Evolutionary conservation across 2,888 invertebrate species (phyloP), one percentile per base, ranked within the genome.

Genomic region (Physocephala rufipes): DNA sequence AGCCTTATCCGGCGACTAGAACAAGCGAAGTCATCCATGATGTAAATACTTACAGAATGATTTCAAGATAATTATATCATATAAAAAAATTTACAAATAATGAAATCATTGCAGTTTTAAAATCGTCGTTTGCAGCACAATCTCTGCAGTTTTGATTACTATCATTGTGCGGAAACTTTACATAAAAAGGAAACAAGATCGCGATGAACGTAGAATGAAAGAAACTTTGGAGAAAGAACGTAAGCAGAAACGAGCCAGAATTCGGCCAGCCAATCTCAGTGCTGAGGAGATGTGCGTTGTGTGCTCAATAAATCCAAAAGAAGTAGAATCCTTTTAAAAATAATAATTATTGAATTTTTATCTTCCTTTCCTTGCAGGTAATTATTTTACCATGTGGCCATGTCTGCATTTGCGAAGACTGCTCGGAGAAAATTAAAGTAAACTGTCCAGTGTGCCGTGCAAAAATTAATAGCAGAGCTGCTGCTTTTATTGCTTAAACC

Each of bases 301-400:
- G n/a, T 96, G 96, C 85, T 88, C 92, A 49, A 90, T 89, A 71
- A 94, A 95, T 87, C 94, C 94, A 0, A 92, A 94, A 79, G 95
- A 96, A 87, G 91, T 91, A 79, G 74, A 7, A 19, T 53, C 21
- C 21, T 24, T 21, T n/a, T 2, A 21, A 24, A 9, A 19, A 2
- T 9, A 58, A 58, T 1, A 28, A 16, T 28, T 58, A 7, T 9
- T 26, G 13, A 47, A 47, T 16, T 15, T 47, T 47, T 16, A 16
- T 16, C 47, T 47, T 47, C 47, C 16, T 1, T 47, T 24, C 13
- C 30, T 87, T 87, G 43, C 84, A 92, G 91, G 91, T 95, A 53
- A 93, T 96, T 78, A 86, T 96, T 68, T 85, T 96, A 74, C 94
- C 95, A 0, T 96, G 96, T 85, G 96, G 96, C 0, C 96, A 96